These are phyloP conservation scores for Leptarthrus brevirostris DNA, from an alignment of 2,888 invertebrate species.

Conservation along the genomic window DNA sequence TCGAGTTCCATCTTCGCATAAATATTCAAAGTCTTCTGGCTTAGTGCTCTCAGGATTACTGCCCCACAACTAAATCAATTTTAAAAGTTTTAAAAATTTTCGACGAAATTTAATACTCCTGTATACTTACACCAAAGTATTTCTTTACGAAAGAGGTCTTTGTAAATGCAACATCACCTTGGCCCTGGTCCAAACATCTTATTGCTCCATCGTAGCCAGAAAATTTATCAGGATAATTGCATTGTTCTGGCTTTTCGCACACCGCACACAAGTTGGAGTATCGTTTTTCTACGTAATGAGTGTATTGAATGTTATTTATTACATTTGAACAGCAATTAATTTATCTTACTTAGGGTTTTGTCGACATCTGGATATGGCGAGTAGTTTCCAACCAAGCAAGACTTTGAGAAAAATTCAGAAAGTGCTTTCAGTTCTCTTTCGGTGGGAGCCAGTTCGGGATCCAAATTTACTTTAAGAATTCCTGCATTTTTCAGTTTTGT, in stretches of 20 bases:
- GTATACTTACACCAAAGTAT: conserved; percentile 76
- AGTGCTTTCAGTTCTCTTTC: conserved; percentile 86
- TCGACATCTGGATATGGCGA: conserved; percentile 80
- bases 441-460: conserved; percentile 64
- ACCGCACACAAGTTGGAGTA: conserved; percentile 83
- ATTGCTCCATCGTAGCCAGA: conserved; percentile 90
- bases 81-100: neutral
- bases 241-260: conserved; percentile 80
- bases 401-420: conserved; percentile 81
- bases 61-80: conserved; percentile 72
- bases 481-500: conserved; percentile 80
- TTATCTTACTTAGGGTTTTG: conserved; percentile 73
- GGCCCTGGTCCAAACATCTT: conserved; percentile 81
- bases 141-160: conserved; percentile 83
- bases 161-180: conserved; percentile 88
- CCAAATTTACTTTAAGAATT: conserved; percentile 63
- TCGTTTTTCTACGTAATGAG: conserved; percentile 72
- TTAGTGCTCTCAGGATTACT: conserved; percentile 73
- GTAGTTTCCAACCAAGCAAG: conserved; percentile 89
- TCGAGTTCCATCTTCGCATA: conserved; percentile 83
- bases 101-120: no score
- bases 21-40: conserved; percentile 77
- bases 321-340: neutral
- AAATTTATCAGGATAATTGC: conserved; percentile 84
- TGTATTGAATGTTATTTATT: no score